Evolutionary conservation across 2,888 invertebrate species (phyloP).

Genomic region (Eilema depressum): DNA sequence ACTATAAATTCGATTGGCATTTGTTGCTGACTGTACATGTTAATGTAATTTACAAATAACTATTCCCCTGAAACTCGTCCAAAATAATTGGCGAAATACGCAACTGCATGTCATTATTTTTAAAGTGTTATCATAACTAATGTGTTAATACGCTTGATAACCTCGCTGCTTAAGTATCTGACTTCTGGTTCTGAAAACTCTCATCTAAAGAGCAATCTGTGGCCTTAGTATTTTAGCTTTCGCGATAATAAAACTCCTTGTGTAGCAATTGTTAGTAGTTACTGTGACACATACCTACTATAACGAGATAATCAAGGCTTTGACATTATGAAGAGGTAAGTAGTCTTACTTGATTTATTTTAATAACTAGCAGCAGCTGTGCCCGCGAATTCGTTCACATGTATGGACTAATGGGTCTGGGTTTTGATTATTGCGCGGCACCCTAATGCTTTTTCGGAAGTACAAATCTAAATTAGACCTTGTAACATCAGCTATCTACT

Average conservation of each 20-base stretch:
- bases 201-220: neutral
- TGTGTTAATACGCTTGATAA: neutral
- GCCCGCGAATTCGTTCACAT: too few relatives aligned
- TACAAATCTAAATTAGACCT: too few relatives aligned
- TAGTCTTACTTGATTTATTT: neutral
- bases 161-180: neutral
- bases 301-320: neutral
- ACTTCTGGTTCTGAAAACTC: neutral
- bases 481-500: too few relatives aligned
- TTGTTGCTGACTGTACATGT: too few relatives aligned
- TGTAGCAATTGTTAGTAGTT: neutral
- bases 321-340: neutral
- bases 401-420: too few relatives aligned
- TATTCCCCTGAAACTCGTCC: neutral
- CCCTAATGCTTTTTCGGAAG: too few relatives aligned
- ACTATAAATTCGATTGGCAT: too few relatives aligned
- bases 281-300: neutral
- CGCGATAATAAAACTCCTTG: neutral
- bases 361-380: too few relatives aligned
- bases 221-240: slow-evolving; percentile 6
- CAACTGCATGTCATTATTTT: neutral
- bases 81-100: neutral
- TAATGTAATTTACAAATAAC: neutral
- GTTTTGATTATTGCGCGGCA: too few relatives aligned
- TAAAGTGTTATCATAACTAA: neutral